Conservation (phyloP, 2,113 vertebrate species). For the Datnioides undecimradiatus region DNA sequence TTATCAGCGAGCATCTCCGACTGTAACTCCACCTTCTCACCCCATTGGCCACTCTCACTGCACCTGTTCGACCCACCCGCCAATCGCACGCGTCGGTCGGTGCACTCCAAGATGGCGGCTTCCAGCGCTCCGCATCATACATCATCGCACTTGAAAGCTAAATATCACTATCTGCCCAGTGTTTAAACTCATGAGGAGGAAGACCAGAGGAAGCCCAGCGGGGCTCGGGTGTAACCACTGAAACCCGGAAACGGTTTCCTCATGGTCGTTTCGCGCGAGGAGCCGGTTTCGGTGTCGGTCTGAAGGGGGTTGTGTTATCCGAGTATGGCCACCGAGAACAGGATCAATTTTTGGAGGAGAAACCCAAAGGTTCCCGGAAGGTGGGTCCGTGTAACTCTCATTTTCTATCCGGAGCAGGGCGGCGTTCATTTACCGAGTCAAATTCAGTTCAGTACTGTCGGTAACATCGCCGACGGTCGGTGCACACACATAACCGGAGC, state of each 20-base stretch:
- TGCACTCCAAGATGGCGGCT: slow-evolving; percentile 90
- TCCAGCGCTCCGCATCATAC: slow-evolving; percentile 62
- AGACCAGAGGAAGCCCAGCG: neutral
- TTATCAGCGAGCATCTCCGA: slow-evolving; percentile 16
- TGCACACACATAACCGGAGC: neutral
- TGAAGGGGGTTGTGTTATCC: slow-evolving; percentile 54
- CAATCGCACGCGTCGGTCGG: slow-evolving; percentile 79
- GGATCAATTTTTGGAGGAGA: slow-evolving; percentile 95
- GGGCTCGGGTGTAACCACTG: neutral
- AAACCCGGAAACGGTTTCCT: slow-evolving; percentile 23
- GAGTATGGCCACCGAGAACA: slow-evolving; percentile 93
- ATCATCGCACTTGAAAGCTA: slow-evolving; percentile 37
- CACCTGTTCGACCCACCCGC: slow-evolving; percentile 73
- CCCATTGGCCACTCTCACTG: slow-evolving; percentile 80
- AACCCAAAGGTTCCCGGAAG: slow-evolving; percentile 93
- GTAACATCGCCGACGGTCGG: too few relatives aligned
- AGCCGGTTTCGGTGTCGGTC: slow-evolving; percentile 37
- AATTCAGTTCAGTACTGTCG: neutral
- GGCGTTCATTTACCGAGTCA: neutral
- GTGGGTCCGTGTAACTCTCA: slow-evolving; percentile 76
- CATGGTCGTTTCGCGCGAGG: slow-evolving; percentile 36
- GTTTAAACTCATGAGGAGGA: neutral
- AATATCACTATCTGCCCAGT: neutral
- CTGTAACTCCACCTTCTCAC: neutral
- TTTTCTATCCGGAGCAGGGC: neutral